Evolutionary conservation across 2,888 invertebrate species (phyloP), one percentile per base, ranked within the genome.

Genomic region (Omphaloscelis lunosa): DNA sequence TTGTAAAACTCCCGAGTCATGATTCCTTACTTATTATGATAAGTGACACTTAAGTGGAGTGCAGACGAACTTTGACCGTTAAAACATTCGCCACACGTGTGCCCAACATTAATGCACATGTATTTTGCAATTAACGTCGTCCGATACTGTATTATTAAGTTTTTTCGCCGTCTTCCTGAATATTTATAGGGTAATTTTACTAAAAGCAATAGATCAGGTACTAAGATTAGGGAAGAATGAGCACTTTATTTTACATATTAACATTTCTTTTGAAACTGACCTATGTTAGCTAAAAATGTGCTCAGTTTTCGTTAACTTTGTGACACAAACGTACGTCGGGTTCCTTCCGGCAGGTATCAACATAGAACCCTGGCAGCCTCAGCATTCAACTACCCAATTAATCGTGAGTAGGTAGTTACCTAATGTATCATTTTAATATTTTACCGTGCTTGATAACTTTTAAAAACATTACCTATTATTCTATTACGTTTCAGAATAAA

Each of bases 171-270:
- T 92, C 91, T 92, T 90, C 89, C 92, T 95, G 95, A 96, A 96
- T 96, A 96, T 96, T 95, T 95, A 96, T 96, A 91, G 91, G 92
- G 96, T 91, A 95, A 96, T 96, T 96, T 96, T 72, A 96, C 96
- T 96, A 96, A 96, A 96, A 96, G 96, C 95, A 92, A 91, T 84
- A 90, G 92, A 94, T 94, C 92, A 91, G 88, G 87, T 89, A 82
- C 86, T 83, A 79, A 89, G 93, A 93, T 91, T 92, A 91, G 88
- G 91, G 91, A 89, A 90, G 85, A 86, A 81, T 89, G 88, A 88
- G 89, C 88, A 89, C 88, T 86, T 87, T 78, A 82, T 86, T 89
- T 88, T 88, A 88, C 90, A 83, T 91, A 53, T 53, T 53, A 88
- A 86, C 79, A 77, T 86, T 76, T 75, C 51, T 72, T 80, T 76